Percentiles rank a stretch among this genome's conserved stretches.
Conservation (phyloP, 2,797 vertebrate species). For the Cyprinella venusta region DNA sequence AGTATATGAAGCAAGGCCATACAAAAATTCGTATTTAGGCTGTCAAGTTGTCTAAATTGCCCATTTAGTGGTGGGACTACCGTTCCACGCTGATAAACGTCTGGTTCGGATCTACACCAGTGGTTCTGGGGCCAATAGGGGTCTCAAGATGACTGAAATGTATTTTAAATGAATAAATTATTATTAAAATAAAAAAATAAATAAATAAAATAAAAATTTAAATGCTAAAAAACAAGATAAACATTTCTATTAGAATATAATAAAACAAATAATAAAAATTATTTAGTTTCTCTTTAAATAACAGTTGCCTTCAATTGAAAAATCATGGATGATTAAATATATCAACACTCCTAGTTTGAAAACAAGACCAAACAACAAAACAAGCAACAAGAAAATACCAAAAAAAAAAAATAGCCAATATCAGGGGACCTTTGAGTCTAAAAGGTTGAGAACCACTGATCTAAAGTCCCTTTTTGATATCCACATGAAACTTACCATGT, state of each 20-base stretch:
- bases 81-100: background rate
- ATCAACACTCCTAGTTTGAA: background rate
- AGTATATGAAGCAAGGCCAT: background rate
- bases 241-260: background rate
- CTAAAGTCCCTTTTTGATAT: background rate
- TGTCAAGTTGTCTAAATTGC: background rate
- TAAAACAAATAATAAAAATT: background rate
- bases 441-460: background rate
- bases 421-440: background rate
- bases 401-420: background rate
- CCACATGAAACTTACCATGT: background rate
- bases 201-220: background rate
- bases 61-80: background rate
- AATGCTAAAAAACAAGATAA: background rate
- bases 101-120: too few relatives aligned
- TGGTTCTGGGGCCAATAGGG: too few relatives aligned
- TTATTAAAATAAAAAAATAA: background rate
- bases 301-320: background rate
- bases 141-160: background rate
- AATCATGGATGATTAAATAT: background rate
- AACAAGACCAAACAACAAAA: background rate
- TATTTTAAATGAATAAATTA: background rate
- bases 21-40: background rate
- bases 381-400: background rate
- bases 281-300: background rate